phyloP scores from a whole-genome alignment of 2,113 vertebrate species.

The Ranitomeya variabilis region DNA sequence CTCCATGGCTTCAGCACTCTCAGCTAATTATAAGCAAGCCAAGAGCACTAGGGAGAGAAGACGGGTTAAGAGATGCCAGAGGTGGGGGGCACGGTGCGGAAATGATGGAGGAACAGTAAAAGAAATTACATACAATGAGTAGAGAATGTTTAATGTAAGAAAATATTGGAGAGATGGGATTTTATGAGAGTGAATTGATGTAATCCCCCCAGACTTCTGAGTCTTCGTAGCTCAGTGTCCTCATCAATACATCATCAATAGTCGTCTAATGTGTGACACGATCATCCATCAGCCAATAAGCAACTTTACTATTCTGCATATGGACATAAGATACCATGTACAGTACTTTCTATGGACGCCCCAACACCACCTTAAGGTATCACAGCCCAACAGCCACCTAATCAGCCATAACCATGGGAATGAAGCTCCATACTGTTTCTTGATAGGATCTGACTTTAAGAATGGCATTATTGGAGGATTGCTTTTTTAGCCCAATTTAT shows the following conservation, averaged over 20 bases:
- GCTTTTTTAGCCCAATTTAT: background rate
- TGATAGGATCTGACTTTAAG: background rate
- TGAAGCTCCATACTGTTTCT: background rate
- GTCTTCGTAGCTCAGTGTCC: background rate
- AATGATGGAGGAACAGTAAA: background rate
- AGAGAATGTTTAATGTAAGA: background rate
- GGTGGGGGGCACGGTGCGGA: background rate
- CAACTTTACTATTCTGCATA: background rate
- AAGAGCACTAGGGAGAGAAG: conserved; percentile 2
- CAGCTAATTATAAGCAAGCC: conserved; percentile 49
- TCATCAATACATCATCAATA: conserved; percentile 19
- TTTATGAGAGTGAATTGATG: background rate
- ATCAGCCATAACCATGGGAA: too few species aligned
- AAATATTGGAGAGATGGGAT: background rate
- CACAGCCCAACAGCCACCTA: background rate
- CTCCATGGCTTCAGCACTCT: conserved; percentile 39
- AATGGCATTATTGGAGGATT: background rate
- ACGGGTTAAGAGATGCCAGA: conserved; percentile 10
- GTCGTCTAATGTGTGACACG: background rate
- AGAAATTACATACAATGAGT: background rate
- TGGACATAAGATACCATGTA: background rate
- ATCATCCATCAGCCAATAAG: conserved; percentile 3
- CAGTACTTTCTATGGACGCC: background rate
- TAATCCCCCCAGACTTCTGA: background rate
- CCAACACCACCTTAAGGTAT: background rate